Percentiles rank a stretch among this genome's conserved stretches.
phyloP scores from a whole-genome alignment of 2,113 vertebrate genomes.

The Glareola pratincola region DNA sequence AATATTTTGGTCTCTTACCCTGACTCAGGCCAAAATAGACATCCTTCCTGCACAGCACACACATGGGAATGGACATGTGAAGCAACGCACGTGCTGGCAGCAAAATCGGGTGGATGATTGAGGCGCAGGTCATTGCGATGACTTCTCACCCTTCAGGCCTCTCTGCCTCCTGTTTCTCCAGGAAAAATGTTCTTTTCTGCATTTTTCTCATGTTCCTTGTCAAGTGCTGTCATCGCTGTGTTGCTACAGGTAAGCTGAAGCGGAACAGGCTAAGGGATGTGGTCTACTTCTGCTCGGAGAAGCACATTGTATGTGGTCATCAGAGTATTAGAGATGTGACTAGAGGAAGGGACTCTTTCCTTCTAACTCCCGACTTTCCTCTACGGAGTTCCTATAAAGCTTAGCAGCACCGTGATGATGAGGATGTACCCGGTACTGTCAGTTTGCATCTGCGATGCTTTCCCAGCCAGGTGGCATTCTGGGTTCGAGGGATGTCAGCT shows the following conservation, averaged over 20 bases:
- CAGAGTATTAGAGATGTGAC: not conserved
- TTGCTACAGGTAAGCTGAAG: not conserved
- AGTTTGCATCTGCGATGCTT: not conserved
- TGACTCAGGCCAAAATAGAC: not conserved
- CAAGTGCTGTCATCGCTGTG: not conserved
- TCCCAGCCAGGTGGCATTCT: not conserved
- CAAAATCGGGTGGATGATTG: not conserved
- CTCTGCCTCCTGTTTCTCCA: not conserved
- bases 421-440: not conserved
- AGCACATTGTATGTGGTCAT: not conserved
- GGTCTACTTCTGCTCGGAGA: not conserved
- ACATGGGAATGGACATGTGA: not conserved
- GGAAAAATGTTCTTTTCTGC: not conserved
- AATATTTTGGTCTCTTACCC: not conserved
- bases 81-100: accelerated
- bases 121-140: not conserved
- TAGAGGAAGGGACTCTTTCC: not conserved
- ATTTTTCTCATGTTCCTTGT: not conserved
- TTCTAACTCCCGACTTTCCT: not conserved
- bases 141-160: not conserved
- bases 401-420: not conserved
- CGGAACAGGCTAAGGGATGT: not conserved
- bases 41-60: not conserved
- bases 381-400: not conserved
- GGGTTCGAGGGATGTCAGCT: not conserved